Evolutionary conservation across 1,140 invertebrate species (phyloP).

Genomic region (Hyposmocoma kahamanoa): DNA sequence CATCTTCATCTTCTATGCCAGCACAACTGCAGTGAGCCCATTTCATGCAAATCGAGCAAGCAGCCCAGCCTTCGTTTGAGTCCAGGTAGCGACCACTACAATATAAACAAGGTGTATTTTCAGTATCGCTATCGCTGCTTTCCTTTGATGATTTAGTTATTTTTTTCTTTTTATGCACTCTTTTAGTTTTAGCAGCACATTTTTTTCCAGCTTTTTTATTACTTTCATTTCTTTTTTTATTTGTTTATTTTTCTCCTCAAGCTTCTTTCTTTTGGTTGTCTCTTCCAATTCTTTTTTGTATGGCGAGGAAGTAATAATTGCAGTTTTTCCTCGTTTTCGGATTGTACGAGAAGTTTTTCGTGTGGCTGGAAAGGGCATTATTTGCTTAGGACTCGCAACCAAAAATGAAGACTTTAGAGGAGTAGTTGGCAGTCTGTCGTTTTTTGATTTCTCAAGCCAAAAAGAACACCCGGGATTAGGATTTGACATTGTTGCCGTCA

Average conservation of each 20-base stretch:
- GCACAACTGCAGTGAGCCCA: constrained; percentile 37
- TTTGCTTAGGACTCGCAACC: constrained; percentile 25
- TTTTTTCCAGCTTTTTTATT: background rate
- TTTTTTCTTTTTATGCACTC: background rate
- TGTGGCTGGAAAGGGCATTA: constrained; percentile 32
- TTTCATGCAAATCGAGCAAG: constrained; percentile 20
- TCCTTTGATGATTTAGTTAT: background rate
- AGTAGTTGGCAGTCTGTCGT: constrained; percentile 26
- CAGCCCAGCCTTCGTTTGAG: constrained; percentile 25
- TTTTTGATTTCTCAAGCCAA: constrained; percentile 26
- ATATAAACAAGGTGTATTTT: constrained; percentile 19
- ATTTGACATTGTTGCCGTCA: constrained; percentile 37
- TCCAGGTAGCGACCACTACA: constrained; percentile 21
- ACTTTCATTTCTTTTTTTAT: background rate
- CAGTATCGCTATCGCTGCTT: background rate
- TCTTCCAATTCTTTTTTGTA: constrained; percentile 22
- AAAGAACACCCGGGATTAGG: constrained; percentile 32
- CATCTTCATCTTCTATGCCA: constrained; percentile 23
- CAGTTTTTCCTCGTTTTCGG: constrained; percentile 18
- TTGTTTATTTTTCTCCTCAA: background rate
- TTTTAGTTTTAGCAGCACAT: too few relatives aligned
- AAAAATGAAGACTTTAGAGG: constrained; percentile 23
- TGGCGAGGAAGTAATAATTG: constrained; percentile 14
- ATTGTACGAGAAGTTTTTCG: constrained; percentile 22
- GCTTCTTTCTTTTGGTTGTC: constrained; percentile 10